phyloP scores from a whole-genome alignment of 2,113 vertebrate genomes.

The Proteles cristata region DNA sequence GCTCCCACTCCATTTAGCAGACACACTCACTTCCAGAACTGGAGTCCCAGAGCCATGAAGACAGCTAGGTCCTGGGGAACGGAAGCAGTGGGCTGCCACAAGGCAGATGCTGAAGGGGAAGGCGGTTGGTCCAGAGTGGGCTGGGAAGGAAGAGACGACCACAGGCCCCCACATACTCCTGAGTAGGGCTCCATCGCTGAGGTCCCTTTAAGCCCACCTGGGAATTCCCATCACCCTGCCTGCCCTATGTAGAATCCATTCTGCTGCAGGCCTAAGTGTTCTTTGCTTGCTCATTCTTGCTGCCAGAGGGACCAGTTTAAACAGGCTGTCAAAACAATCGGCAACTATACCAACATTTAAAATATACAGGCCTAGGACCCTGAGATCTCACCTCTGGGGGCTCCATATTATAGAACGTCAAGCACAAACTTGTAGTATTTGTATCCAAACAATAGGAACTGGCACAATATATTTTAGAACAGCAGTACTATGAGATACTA shows the following conservation, averaged over 20 bases:
- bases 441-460: neutral
- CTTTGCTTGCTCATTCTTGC: neutral
- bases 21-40: neutral
- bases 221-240: neutral
- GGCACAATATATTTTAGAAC: neutral
- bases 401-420: neutral
- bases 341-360: neutral
- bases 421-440: neutral
- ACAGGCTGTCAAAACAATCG: neutral
- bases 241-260: neutral
- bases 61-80: neutral
- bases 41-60: neutral
- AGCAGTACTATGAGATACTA: neutral
- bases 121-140: fast-evolving
- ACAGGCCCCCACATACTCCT: neutral
- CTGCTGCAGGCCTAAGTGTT: neutral
- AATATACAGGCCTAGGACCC: neutral
- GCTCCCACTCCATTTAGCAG: neutral
- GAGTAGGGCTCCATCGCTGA: neutral
- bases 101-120: neutral
- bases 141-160: neutral
- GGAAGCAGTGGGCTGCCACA: neutral
- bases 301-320: neutral
- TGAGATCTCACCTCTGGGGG: neutral
- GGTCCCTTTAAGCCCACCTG: neutral